Evolutionary conservation across 2,797 vertebrate species (phyloP), one percentile per base, ranked within the genome.

Genomic region (Rhinatrema bivittatum): DNA sequence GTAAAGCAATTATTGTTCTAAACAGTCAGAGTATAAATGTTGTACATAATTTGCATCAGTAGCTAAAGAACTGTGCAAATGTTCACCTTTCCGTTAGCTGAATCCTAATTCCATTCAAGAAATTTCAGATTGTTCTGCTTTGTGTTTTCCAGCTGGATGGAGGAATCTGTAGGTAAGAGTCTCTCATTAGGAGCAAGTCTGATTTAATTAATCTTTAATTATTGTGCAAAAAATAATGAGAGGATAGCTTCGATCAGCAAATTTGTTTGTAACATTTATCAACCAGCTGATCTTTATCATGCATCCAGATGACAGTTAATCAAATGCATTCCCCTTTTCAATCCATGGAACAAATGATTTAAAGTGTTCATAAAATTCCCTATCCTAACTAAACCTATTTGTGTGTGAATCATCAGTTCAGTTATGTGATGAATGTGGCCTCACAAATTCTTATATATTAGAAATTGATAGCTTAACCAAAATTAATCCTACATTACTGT

Each of bases 171-270:
- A 53, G 60, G 59, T 65, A 54, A 65, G 33, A 57, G 39, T 41
- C 37, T 66, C 53, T 75, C 58, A 56, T 67, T 56, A 71, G 39
- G 37, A 30, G 7, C 43, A 54, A 65, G 55, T 58, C 71, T 60
- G 36, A 56, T 63, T 75, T 75, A 79, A 81, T 82, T 76, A 72
- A 68, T 74, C 56, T 67, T 68, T 65, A 74, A 68, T 79, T 70
- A 72, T 62, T 63, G 29, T 61, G 47, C 51, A 54, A 64, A 74
- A 55, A 61, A 60, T n/a, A 65, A 52, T 53, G 50, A 48, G 67
- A 72, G 52, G 65, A 54, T 42, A 56, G 57, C 53, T 69, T 62
- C 20, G 41, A 65, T 60, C 70, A 47, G 64, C 56, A 75, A 56
- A 46, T 61, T 55, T 29, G 23, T 57, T 56, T 42, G 41, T 46